Evolutionary conservation across 2,113 vertebrate genomes (phyloP).

Genomic region (Ploceus nigricollis): DNA sequence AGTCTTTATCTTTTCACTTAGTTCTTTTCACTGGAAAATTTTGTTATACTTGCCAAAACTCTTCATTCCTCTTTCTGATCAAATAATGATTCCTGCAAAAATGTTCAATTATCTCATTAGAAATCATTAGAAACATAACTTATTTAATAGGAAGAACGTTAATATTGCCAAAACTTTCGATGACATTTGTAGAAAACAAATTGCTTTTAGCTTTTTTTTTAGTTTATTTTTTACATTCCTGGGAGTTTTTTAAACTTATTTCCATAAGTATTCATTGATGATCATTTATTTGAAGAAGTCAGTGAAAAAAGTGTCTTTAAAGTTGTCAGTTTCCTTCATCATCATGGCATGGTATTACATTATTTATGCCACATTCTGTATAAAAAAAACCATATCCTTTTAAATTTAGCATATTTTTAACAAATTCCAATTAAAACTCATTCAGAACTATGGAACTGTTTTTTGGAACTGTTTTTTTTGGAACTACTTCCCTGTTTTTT

Average conservation of each 20-base stretch:
- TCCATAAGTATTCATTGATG: not conserved
- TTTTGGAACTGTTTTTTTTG: too few relatives aligned
- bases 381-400: not conserved
- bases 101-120: not conserved
- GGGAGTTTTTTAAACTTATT: not conserved
- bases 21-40: not conserved
- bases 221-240: not conserved
- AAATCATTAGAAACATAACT: not conserved
- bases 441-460: not conserved
- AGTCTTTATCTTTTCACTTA: not conserved
- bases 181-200: not conserved
- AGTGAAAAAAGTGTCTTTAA: not conserved
- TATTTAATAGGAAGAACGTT: not conserved
- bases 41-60: not conserved
- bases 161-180: not conserved
- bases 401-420: not conserved
- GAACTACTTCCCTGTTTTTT: fast-evolving
- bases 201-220: not conserved
- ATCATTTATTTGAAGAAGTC: not conserved
- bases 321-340: not conserved
- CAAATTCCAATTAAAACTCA: not conserved
- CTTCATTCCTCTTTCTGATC: not conserved
- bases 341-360: not conserved
- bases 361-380: not conserved
- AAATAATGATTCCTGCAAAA: not conserved